phyloP scores from a whole-genome alignment of 2,113 vertebrate genomes.

The Heteronetta atricapilla region DNA sequence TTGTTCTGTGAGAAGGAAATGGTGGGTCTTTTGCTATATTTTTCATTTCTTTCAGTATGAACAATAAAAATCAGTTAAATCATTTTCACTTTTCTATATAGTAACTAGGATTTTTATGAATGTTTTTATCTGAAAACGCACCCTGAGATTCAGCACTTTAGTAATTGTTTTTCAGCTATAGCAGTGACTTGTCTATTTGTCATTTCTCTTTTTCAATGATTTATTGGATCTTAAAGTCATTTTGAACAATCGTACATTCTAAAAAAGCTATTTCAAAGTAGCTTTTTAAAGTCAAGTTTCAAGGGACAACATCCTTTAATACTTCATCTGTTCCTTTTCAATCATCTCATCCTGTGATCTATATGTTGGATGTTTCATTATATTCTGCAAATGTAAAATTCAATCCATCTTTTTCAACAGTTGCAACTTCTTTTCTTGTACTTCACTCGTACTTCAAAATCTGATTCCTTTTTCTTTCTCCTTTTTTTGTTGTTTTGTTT shows the following conservation, averaged over 20 bases:
- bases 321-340: not conserved
- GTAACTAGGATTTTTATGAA: not conserved
- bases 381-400: not conserved
- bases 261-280: not conserved
- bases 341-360: not conserved
- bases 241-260: not conserved
- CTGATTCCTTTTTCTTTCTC: not conserved
- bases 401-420: not conserved
- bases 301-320: not conserved
- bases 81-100: not conserved
- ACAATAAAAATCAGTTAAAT: not conserved
- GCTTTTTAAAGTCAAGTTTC: not conserved
- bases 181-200: not conserved
- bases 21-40: not conserved
- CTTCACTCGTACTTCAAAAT: not conserved
- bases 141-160: not conserved
- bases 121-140: not conserved
- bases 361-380: not conserved
- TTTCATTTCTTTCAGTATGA: not conserved
- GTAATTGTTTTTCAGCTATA: not conserved
- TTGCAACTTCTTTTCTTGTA: not conserved
- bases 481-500: not conserved
- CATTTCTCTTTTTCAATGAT: not conserved
- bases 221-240: not conserved
- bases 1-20: not conserved